These are phyloP conservation scores for Troides helena DNA, from an alignment of 2,888 invertebrate genomes.

Conservation along the genomic window DNA sequence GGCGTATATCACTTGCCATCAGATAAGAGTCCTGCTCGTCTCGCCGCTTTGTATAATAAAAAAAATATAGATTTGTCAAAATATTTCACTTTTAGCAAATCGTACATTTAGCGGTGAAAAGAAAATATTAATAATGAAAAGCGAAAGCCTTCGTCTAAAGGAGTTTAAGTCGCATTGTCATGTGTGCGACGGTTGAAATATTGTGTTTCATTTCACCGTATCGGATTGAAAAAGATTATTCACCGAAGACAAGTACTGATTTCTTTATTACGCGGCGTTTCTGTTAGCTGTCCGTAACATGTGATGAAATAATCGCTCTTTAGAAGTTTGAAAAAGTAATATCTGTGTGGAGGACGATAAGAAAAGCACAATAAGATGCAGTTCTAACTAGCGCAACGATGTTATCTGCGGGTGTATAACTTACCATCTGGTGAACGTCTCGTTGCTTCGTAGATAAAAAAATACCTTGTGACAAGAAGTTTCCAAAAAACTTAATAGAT, in stretches of 20 bases:
- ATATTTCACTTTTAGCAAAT: background rate
- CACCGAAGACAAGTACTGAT: constrained; percentile 12
- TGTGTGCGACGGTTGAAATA: background rate
- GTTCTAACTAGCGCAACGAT: too few relatives aligned
- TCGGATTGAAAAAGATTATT: constrained; percentile 4
- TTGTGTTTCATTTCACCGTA: background rate
- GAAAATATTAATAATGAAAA: background rate
- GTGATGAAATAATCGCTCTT: background rate
- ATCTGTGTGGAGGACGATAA: too few relatives aligned
- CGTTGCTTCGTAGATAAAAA: too few relatives aligned
- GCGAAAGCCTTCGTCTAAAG: background rate
- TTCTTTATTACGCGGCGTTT: constrained; percentile 15
- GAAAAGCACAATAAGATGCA: too few relatives aligned
- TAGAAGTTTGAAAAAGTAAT: background rate
- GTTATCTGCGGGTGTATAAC: too few relatives aligned
- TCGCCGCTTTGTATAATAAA: too few relatives aligned
- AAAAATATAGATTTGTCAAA: background rate
- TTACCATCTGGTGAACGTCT: too few relatives aligned
- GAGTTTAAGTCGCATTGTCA: background rate
- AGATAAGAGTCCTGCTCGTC: too few relatives aligned
- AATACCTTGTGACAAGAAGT: too few relatives aligned
- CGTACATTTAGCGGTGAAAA: background rate
- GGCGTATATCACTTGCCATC: too few relatives aligned
- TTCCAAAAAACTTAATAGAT: too few relatives aligned
- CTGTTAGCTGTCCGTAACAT: background rate